phyloP scores from a whole-genome alignment of 1,140 invertebrate genomes.

The Drosophila rhopaloa region DNA sequence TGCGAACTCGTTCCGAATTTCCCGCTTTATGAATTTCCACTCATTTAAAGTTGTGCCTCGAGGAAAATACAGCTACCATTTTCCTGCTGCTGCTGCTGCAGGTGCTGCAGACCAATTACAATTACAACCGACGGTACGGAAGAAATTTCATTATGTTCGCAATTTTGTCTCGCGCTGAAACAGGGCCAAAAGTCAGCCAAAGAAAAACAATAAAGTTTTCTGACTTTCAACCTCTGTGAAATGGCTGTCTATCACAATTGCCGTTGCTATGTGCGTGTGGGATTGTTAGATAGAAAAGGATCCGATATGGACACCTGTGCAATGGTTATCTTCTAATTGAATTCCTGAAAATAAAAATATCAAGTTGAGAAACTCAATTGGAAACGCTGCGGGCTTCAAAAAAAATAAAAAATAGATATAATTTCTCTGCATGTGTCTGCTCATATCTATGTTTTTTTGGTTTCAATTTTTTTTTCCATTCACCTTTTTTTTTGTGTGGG shows the following conservation, averaged over 20 bases:
- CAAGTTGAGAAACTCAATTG: slow-evolving; percentile 68
- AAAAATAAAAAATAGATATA: slow-evolving; percentile 14
- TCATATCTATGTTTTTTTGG: slow-evolving; percentile 21
- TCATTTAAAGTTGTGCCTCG: slow-evolving; percentile 22
- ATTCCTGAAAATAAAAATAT: slow-evolving; percentile 53
- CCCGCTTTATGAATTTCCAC: slow-evolving; percentile 16
- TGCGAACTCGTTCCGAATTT: slow-evolving; percentile 7
- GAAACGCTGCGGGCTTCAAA: slow-evolving; percentile 51
- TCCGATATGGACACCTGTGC: slow-evolving; percentile 47
- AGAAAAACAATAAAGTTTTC: slow-evolving; percentile 69
- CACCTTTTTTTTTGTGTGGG: background rate
- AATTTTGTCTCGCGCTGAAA: slow-evolving; percentile 52
- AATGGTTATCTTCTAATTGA: slow-evolving; percentile 63
- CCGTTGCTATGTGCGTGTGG: slow-evolving; percentile 12
- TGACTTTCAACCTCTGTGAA: background rate
- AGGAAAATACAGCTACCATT: background rate
- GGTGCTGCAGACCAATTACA: slow-evolving; percentile 50
- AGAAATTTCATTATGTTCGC: slow-evolving; percentile 77
- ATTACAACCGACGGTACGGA: slow-evolving; percentile 67
- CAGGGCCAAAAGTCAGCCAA: slow-evolving; percentile 56
- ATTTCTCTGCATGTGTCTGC: slow-evolving; percentile 28
- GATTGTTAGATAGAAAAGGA: slow-evolving; percentile 17
- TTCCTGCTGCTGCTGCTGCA: slow-evolving; percentile 7
- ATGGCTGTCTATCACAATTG: slow-evolving; percentile 6
- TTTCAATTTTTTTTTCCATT: background rate